Percentiles rank a stretch among this genome's conserved stretches.
Conservation (phyloP, 2,888 invertebrate species). For the Machimus atricapillus region DNA sequence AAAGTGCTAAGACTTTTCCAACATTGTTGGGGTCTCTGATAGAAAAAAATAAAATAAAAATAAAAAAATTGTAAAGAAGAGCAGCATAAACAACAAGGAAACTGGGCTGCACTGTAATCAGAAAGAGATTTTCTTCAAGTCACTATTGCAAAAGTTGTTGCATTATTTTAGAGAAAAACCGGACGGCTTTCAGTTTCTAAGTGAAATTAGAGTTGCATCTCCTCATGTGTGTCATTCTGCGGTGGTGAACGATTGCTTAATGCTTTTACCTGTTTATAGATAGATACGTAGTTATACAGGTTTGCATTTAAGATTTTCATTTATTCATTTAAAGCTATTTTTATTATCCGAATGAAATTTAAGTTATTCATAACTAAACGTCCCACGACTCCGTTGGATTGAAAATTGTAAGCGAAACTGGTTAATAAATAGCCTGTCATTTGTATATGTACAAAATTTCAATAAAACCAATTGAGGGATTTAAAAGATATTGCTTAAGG, state of each 20-base stretch:
- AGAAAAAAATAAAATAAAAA: background rate
- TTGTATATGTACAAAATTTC: too few species aligned
- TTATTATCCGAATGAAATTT: too few species aligned
- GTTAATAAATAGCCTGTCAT: too few species aligned
- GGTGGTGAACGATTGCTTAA: background rate
- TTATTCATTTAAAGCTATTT: background rate
- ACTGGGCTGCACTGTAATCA: background rate
- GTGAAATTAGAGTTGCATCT: background rate
- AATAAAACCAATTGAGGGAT: too few species aligned
- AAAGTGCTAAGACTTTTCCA: slow-evolving; percentile 13
- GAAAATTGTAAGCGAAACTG: too few species aligned
- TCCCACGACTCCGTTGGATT: too few species aligned
- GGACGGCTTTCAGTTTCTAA: background rate
- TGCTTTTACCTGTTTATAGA: background rate
- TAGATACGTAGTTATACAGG: background rate
- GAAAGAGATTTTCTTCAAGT: background rate
- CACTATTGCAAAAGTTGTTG: background rate
- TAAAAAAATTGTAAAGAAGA: background rate
- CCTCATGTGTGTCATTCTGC: background rate
- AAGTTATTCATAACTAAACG: too few species aligned
- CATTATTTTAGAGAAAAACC: background rate
- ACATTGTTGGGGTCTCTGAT: background rate
- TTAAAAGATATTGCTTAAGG: too few species aligned
- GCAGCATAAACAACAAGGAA: background rate
- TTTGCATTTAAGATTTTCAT: background rate